phyloP scores from a whole-genome alignment of 1,140 invertebrate species.

The Bombus vancouverensis region DNA sequence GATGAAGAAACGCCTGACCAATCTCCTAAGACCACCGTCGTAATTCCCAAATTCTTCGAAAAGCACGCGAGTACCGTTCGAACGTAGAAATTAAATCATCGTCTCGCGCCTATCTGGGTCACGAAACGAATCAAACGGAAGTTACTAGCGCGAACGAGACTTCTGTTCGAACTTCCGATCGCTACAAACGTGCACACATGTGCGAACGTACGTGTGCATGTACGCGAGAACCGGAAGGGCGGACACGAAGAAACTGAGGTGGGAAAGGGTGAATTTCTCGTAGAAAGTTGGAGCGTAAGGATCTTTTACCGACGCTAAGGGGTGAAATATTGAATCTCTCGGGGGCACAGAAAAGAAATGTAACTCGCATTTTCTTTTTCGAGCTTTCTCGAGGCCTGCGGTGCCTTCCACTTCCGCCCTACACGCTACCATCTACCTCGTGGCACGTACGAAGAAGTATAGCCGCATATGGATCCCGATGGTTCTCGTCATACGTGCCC shows the following conservation, averaged over 20 bases:
- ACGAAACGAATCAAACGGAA: background rate
- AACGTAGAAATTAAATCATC: constrained; percentile 28
- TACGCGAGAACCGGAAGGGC: background rate
- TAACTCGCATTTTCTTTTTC: constrained; percentile 53
- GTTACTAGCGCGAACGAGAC: background rate
- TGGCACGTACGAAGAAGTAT: background rate
- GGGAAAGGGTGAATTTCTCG: constrained; percentile 42
- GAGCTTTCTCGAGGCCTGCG: background rate
- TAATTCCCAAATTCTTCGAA: no score
- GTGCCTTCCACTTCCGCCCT: background rate
- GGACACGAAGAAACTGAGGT: background rate
- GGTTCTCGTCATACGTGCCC: constrained; percentile 50
- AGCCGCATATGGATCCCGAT: constrained; percentile 40
- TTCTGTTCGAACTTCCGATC: constrained; percentile 1
- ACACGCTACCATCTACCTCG: background rate
- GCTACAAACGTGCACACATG: no score
- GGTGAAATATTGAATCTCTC: constrained; percentile 58
- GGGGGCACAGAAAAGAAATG: constrained; percentile 42
- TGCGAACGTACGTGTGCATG: no score
- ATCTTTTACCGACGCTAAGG: constrained; percentile 40
- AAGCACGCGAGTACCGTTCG: no score
- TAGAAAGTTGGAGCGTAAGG: constrained; percentile 46
- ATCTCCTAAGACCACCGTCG: no score
- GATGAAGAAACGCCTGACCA: no score
- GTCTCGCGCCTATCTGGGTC: background rate